Evolutionary conservation across 2,113 vertebrate genomes (phyloP), one percentile per base, ranked within the genome.

Genomic region (Hydrolagus affinis): DNA sequence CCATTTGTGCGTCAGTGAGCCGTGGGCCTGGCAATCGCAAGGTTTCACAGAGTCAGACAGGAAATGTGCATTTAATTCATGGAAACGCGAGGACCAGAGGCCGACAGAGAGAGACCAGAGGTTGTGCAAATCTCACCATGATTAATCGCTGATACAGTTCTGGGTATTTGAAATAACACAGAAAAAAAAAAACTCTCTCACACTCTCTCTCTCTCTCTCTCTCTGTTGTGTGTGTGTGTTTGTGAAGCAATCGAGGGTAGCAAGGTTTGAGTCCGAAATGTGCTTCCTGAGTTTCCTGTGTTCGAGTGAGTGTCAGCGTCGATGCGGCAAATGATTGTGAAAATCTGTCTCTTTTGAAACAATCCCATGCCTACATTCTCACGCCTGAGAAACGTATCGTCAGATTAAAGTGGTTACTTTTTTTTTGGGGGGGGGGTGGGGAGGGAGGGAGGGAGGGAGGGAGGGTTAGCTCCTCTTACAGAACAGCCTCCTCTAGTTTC

Each of bases 51-150:
- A 89, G 89, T 86, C 71, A 87, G 89, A 88, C 89, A 90, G 92
- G 92, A 93, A 93, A 90, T 86, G 85, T 86, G 89, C 89, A 89
- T 91, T 89, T 89, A 91, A 92, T 89, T 91, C 92, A 89, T 91
- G 88, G 92, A 91, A 89, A 90, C 87, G 86, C 87, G 86, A 88
- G 70, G 85, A 32, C 75, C 44, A 86, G 78, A 10, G 17, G 85
- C 71, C 28, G 70, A 80, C 75, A 44, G 85, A 32, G 85, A 73
- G 62, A 87, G 85, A 62, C 59, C 28, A 21, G 77, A 85, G 89
- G 88, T 89, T 88, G 87, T 88, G 89, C 87, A 90, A 89, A 90
- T 89, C 89, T 90, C 89, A 90, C 88, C 59, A 90, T 91, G 90
- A 89, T 87, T 88, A 91, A 91, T 89, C 89, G 90, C 90, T 91